phyloP scores from a whole-genome alignment of 2,888 invertebrate genomes.

The Brachyopa scutellaris region DNA sequence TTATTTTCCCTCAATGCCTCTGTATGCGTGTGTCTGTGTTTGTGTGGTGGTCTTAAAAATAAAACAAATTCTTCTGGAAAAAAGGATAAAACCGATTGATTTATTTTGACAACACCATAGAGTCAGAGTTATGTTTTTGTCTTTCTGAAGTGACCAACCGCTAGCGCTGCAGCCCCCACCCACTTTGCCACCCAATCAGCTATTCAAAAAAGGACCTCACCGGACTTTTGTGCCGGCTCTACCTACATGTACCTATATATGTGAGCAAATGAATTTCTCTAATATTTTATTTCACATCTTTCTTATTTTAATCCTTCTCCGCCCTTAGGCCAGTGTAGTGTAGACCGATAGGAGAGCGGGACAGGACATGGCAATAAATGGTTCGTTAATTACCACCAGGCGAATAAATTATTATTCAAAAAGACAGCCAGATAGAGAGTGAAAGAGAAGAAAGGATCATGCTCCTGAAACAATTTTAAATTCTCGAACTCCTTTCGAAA shows the following conservation, averaged over 20 bases:
- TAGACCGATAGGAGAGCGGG: conserved; percentile 28
- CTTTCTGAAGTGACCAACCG: conserved; percentile 29
- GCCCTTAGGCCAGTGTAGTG: conserved; percentile 68
- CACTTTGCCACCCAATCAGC: no score
- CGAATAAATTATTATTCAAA: conserved; percentile 72
- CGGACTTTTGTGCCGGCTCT: conserved; percentile 14
- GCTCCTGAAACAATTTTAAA: conserved; percentile 60
- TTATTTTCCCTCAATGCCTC: conserved; percentile 16
- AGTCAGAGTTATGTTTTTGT: conserved; percentile 70
- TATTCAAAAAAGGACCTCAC: conserved; percentile 37
- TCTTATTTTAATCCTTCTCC: conserved; percentile 80
- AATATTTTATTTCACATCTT: conserved; percentile 80
- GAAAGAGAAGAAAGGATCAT: conserved; percentile 31
- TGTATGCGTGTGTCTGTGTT: background rate
- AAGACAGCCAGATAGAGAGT: conserved; percentile 7
- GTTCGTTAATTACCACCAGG: conserved; percentile 71
- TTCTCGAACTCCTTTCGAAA: conserved; percentile 35
- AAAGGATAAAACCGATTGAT: conserved; percentile 81
- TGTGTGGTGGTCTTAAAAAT: conserved; percentile 32
- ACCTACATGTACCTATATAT: conserved; percentile 7
- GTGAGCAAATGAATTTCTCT: conserved; percentile 40
- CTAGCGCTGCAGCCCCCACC: background rate
- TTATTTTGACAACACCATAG: conserved; percentile 79
- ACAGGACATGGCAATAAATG: conserved; percentile 69
- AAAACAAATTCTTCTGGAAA: conserved; percentile 57